Base-by-base conservation (phyloP, 2,888 invertebrate genomes). In the Panzeria rudis region DNA sequence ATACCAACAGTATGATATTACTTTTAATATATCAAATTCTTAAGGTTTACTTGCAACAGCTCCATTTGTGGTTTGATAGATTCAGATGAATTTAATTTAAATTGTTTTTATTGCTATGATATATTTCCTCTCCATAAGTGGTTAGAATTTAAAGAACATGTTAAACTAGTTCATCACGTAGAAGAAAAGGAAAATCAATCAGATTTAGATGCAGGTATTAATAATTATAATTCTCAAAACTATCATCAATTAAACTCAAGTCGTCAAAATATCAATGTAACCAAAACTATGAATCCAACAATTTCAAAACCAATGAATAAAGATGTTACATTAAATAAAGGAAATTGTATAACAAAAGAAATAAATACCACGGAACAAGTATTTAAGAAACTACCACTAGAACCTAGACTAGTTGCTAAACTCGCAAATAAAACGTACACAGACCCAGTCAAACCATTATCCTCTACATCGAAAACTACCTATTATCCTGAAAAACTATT, bases 41-140 rank as follows among this genome's bases (percentile, higher is more conserved):
- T 20, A 8, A 85, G 85, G 29, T 85, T 85, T 20, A 85, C 85
- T 38, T 85, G 82, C 17, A 75, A 75, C 9, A 54, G 78, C 15
- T 75, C 62, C 11, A 85, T 85, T 54, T 85, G 85, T 11, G 85
- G 82, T 23, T 52, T 85, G 8, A 52, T 85, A 9, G 85, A 82
- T 35, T 64, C 85, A 0, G 64, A 73, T 44, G 73, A 50, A 17
- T 85, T 85, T 44, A 82, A 75, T 41, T 75, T 85, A 35, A 82
- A 82, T 79, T 85, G 85, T 61, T 85, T 82, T 59, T 82, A 85
- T 61, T 85, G 85, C n/a, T 85, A 82, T 44, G 64, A 82, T 17
- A 78, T 79, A 17, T 85, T 85, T 44, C 72, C 85, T 8, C 25
- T 85, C 9, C 78, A 69, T 17, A 79, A 79, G 8, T 85, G 82